A percentile compares a stretch with the other conserved stretches of the same genome.
phyloP scores from a whole-genome alignment of 2,113 vertebrate species.

The Eurypyga helias region DNA sequence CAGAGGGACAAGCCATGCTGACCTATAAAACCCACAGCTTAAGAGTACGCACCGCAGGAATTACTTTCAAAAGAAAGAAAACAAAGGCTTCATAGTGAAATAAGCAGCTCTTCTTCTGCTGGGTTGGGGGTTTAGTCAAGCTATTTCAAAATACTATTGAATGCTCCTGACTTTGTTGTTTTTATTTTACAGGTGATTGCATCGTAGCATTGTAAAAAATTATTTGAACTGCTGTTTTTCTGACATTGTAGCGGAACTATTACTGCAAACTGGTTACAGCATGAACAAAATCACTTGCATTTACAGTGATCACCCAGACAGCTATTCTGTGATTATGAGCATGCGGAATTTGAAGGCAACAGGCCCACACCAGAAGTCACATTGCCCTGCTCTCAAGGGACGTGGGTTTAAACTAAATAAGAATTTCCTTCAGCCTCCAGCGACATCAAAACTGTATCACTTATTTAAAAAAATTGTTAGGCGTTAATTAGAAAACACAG shows the following conservation, averaged over 20 bases:
- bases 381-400: background rate
- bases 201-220: background rate
- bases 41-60: background rate
- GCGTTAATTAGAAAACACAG: background rate
- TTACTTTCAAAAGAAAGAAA: background rate
- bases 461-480: background rate
- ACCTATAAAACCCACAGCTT: background rate
- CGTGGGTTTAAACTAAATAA: background rate
- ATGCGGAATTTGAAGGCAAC: background rate
- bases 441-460: background rate
- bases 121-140: background rate
- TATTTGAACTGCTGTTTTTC: background rate
- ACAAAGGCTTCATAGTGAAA: background rate
- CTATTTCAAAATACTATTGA: background rate
- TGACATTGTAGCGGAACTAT: background rate
- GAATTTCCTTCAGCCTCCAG: background rate
- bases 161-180: background rate
- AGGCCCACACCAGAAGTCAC: background rate
- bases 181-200: background rate
- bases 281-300: background rate
- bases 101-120: background rate
- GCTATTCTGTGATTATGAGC: background rate
- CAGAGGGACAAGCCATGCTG: background rate
- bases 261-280: background rate
- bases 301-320: background rate